phyloP scores from a whole-genome alignment of 92 coral and sea anemone genomes.

The Ricordea florida region DNA sequence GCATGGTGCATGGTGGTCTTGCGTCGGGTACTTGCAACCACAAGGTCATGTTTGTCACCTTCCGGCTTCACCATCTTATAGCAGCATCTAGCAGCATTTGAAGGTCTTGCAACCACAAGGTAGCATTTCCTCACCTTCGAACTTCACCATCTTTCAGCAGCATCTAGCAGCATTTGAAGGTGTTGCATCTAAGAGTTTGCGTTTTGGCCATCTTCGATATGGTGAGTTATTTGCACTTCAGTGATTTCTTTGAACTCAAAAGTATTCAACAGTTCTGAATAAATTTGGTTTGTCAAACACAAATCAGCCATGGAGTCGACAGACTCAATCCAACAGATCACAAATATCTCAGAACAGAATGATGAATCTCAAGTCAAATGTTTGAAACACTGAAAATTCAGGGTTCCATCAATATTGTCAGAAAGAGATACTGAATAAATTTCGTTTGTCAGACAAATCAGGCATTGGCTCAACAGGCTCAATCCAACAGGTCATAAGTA shows the following conservation, averaged over 20 bases:
- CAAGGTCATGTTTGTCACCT: constrained; percentile 14
- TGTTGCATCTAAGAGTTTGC: constrained; percentile 22
- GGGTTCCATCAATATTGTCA: too few relatives aligned
- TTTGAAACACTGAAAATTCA: too few relatives aligned
- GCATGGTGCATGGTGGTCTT: constrained; percentile 9
- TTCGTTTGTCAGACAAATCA: constrained; percentile 31
- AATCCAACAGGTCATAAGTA: constrained; percentile 31
- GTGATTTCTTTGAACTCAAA: constrained; percentile 41
- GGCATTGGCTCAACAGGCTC: constrained; percentile 35
- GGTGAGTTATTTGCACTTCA: constrained; percentile 27
- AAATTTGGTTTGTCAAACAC: too few relatives aligned
- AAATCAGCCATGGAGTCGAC: too few relatives aligned
- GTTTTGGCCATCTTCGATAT: constrained; percentile 20
- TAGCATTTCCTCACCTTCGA: constrained; percentile 24
- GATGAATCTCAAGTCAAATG: too few relatives aligned
- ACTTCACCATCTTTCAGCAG: constrained; percentile 17
- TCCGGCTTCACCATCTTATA: constrained; percentile 35
- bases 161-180: constrained; percentile 34
- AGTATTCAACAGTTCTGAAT: constrained; percentile 40
- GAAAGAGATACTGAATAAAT: neutral
- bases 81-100: constrained; percentile 47
- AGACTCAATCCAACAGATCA: too few relatives aligned
- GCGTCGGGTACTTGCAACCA: neutral
- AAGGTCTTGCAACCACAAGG: constrained; percentile 23
- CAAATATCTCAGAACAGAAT: too few relatives aligned